A percentile compares a stretch with the other conserved stretches of the same genome.
Conservation (phyloP, 2,113 vertebrate genomes). For the Brachyhypopomus occidentalis region DNA sequence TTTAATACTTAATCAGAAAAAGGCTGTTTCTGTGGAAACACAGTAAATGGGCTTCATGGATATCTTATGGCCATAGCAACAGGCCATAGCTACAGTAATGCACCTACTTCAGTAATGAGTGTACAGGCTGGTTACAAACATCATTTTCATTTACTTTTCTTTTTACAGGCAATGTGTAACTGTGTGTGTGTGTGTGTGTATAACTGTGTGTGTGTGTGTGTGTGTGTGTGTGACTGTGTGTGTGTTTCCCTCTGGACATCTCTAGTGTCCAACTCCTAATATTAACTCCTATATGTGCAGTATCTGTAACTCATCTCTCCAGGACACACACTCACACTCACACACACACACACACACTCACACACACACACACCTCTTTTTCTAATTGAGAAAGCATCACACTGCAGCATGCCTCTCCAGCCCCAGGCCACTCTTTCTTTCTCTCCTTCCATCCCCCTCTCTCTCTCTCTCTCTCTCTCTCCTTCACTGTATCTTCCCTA, state of each 20-base stretch:
- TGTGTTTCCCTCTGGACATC: conserved; percentile 53
- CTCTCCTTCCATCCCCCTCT: neutral
- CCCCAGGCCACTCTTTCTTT: conserved; percentile 6
- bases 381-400: conserved; percentile 65
- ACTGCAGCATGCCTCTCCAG: conserved; percentile 53
- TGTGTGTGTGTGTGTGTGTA: no score
- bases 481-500: neutral
- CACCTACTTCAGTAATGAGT: neutral
- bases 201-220: neutral
- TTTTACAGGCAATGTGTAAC: neutral
- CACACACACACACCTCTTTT: conserved; percentile 18
- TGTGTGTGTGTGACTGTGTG: conserved; percentile 35
- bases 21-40: neutral
- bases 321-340: conserved; percentile 27
- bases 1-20: neutral
- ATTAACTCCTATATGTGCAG: conserved; percentile 49
- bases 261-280: conserved; percentile 59
- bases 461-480: neutral
- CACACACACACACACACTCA: conserved; percentile 27
- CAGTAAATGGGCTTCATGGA: neutral
- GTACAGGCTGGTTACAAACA: neutral
- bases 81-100: neutral
- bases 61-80: neutral
- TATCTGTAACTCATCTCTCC: conserved; percentile 56
- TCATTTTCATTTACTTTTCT: neutral